phyloP scores from a whole-genome alignment of 2,797 vertebrate genomes.

The Enteromius fasciolatus region DNA sequence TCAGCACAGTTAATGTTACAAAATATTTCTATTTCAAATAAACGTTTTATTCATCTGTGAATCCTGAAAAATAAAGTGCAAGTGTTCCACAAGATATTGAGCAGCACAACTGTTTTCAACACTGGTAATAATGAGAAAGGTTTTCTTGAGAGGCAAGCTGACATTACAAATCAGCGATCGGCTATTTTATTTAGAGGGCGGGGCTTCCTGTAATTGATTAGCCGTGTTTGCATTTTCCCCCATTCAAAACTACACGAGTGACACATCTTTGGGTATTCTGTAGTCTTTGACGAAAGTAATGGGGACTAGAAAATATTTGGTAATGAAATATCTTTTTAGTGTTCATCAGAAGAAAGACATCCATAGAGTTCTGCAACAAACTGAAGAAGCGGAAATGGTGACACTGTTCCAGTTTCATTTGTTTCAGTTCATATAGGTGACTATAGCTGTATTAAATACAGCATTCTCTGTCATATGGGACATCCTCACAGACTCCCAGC shows the following conservation, averaged over 20 bases:
- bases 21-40: background rate
- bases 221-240: no score
- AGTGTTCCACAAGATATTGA: background rate
- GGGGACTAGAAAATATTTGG: background rate
- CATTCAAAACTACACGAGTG: no score
- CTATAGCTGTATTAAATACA: constrained; percentile 6
- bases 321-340: background rate
- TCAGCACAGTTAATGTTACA: background rate
- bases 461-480: background rate
- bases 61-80: background rate
- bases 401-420: background rate
- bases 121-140: background rate
- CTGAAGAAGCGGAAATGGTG: background rate
- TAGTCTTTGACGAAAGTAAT: background rate
- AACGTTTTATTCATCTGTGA: background rate
- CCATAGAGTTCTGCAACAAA: background rate
- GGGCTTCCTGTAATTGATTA: no score
- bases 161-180: no score
- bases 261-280: no score
- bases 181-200: no score
- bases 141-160: background rate
- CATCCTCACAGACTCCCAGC: background rate
- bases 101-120: background rate
- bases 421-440: background rate
- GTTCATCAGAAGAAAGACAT: background rate